Conservation (phyloP, 2,797 vertebrate genomes). For the Rhyacichthys aspro region DNA sequence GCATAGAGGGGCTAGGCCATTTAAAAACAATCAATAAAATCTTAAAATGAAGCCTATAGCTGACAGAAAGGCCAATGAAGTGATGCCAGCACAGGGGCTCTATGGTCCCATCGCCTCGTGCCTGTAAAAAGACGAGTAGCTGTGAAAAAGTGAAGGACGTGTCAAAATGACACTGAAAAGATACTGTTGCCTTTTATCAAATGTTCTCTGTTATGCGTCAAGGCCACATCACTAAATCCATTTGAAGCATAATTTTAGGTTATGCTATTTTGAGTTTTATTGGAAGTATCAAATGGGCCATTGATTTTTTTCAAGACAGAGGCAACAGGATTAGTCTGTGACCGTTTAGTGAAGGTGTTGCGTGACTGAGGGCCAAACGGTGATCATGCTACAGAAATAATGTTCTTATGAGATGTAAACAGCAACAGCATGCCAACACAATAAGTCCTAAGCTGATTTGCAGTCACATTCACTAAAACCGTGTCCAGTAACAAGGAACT, state of each 20-base stretch:
- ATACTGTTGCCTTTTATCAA: neutral
- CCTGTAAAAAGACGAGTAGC: too few species aligned
- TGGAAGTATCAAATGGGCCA: too few species aligned
- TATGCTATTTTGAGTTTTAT: too few species aligned
- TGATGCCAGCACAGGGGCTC: too few species aligned
- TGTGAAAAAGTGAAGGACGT: too few species aligned
- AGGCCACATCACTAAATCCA: conserved; percentile 6
- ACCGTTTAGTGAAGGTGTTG: conserved; percentile 37
- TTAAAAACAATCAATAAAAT: too few species aligned
- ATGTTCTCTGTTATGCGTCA: conserved; percentile 13
- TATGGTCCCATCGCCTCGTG: too few species aligned
- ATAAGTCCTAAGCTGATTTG: conserved; percentile 67
- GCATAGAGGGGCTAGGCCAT: too few species aligned
- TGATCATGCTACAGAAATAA: conserved; percentile 57
- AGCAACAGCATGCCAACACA: conserved; percentile 56
- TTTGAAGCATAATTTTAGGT: conserved; percentile 9
- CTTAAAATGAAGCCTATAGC: too few species aligned
- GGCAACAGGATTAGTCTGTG: neutral
- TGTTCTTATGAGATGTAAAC: conserved; percentile 63
- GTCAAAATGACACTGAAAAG: too few species aligned
- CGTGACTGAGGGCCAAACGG: conserved; percentile 45
- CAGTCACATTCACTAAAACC: conserved; percentile 54
- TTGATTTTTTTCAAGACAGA: too few species aligned
- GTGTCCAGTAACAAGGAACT: conserved; percentile 43
- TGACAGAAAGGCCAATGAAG: too few species aligned